Conservation (phyloP, 2,888 invertebrate genomes). For the Catocala nupta region DNA sequence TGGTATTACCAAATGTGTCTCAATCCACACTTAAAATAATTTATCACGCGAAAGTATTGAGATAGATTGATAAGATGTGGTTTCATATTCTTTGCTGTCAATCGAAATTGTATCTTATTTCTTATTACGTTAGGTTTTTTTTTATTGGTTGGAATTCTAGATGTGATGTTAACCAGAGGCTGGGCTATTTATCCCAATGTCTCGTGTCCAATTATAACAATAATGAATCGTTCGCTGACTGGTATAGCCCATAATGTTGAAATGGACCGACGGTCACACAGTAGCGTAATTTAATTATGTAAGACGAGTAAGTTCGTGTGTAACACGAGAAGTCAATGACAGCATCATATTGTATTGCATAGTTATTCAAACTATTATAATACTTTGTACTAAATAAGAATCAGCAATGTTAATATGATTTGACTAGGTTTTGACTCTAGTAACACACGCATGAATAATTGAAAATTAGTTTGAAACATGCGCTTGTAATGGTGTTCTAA, state of each 20-base stretch:
- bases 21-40: slow-evolving; percentile 50
- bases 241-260: slow-evolving; percentile 64
- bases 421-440: no score
- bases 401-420: no score
- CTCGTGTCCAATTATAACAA: slow-evolving; percentile 77
- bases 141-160: slow-evolving; percentile 38
- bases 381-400: no score
- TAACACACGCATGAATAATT: no score
- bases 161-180: slow-evolving; percentile 63
- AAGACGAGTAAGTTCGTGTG: slow-evolving; percentile 17
- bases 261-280: slow-evolving; percentile 59
- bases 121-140: slow-evolving; percentile 40
- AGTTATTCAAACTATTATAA: no score
- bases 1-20: slow-evolving; percentile 26
- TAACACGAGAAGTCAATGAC: slow-evolving; percentile 18
- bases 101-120: slow-evolving; percentile 45
- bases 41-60: slow-evolving; percentile 56
- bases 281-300: slow-evolving; percentile 42
- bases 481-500: no score
- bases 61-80: slow-evolving; percentile 56
- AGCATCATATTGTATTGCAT: not conserved
- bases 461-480: no score
- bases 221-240: slow-evolving; percentile 69
- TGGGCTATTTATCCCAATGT: slow-evolving; percentile 68
- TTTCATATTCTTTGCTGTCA: slow-evolving; percentile 38